Percentiles rank a stretch among this genome's conserved stretches.
Conservation (phyloP, 2,113 vertebrate species). For the Damaliscus lunatus region DNA sequence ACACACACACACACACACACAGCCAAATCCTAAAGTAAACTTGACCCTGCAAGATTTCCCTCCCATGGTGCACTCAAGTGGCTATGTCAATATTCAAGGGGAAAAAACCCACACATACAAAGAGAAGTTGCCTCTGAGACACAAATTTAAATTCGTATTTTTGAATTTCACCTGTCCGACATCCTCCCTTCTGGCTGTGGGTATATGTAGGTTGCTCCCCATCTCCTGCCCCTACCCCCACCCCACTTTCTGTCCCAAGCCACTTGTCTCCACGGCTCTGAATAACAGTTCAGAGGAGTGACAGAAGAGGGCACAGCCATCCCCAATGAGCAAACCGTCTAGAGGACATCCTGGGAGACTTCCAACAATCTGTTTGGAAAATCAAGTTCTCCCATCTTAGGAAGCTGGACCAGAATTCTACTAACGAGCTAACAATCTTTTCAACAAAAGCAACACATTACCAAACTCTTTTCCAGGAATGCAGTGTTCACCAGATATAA, state of each 20-base stretch:
- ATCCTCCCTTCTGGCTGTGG: not conserved
- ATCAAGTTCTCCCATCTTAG: not conserved
- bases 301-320: not conserved
- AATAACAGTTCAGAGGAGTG: not conserved
- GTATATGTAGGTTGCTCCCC: not conserved
- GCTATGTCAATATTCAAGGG: conserved; percentile 30
- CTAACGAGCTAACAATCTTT: not conserved
- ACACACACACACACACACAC: not conserved
- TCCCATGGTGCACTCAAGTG: not conserved
- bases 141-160: conserved; percentile 20
- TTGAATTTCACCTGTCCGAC: not conserved
- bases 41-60: not conserved
- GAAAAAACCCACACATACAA: conserved; percentile 8
- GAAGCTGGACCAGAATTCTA: not conserved
- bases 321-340: not conserved
- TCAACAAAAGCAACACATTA: not conserved
- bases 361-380: not conserved
- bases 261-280: not conserved
- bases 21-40: conserved; percentile 16
- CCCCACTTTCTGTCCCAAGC: not conserved
- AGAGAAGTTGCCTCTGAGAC: not conserved
- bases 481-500: not conserved
- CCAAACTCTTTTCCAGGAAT: not conserved
- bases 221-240: not conserved
- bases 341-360: not conserved